These are phyloP conservation scores for Nautilus pompilius DNA, from an alignment of 1,140 invertebrate genomes.

Conservation along the genomic window DNA sequence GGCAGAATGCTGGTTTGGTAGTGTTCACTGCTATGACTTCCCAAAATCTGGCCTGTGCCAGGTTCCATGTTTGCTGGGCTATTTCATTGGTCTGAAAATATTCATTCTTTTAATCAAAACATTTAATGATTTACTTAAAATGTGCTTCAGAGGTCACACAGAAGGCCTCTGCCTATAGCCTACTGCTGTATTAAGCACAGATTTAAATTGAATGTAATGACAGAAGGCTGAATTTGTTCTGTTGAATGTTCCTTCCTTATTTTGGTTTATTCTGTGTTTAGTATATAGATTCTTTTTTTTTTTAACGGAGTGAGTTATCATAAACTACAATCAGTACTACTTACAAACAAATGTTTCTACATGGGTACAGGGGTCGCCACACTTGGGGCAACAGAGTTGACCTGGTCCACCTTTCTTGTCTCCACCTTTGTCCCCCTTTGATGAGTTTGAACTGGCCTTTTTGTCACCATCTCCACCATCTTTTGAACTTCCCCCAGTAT, in stretches of 20 bases:
- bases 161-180: background rate
- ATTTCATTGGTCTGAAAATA: too few species aligned
- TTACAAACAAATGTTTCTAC: constrained; percentile 94
- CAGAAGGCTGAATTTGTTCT: too few species aligned
- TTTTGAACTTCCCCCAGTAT: background rate
- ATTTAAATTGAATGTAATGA: background rate
- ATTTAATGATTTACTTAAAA: too few species aligned
- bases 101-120: too few species aligned
- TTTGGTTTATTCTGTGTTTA: too few species aligned
- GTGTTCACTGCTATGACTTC: too few species aligned
- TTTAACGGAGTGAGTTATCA: background rate
- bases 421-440: constrained; percentile 19
- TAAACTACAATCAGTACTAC: constrained; percentile 35
- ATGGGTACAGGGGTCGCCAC: constrained; percentile 92
- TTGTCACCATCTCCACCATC: constrained; percentile 17
- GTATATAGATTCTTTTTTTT: too few species aligned
- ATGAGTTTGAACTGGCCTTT: constrained; percentile 1
- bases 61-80: too few species aligned
- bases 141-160: background rate
- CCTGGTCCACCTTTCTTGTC: constrained; percentile 52
- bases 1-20: too few species aligned
- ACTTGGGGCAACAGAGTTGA: constrained; percentile 84
- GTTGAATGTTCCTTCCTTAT: too few species aligned
- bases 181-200: background rate
- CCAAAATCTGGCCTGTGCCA: too few species aligned